Percentiles rank a stretch among this genome's conserved stretches.
Evolutionary conservation across 2,888 invertebrate genomes (phyloP).

Genomic region (Hypomecis atomaria): DNA sequence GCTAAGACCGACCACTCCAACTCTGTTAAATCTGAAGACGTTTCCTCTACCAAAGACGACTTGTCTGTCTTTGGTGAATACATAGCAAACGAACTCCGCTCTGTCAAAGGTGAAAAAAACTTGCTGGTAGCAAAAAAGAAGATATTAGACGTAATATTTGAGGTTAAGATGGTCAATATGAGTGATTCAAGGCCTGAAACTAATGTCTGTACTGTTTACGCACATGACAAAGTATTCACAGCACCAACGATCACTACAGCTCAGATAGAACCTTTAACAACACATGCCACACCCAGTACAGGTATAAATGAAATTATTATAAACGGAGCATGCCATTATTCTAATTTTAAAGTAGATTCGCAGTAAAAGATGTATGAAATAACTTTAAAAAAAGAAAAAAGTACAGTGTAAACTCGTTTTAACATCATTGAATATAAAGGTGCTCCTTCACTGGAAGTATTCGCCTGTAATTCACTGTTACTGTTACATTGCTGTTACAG

Average conservation of each 20-base stretch:
- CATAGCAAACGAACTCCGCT: conserved; percentile 84
- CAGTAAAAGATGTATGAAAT: conserved; percentile 60
- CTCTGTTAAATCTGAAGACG: conserved; percentile 58
- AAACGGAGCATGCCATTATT: conserved; percentile 71
- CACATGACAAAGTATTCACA: conserved; percentile 64
- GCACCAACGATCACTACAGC: conserved; percentile 63
- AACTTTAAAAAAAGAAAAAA: neutral
- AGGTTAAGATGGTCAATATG: conserved; percentile 85
- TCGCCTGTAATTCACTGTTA: too few relatives aligned
- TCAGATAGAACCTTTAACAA: conserved; percentile 66
- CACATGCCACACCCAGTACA: conserved; percentile 65
- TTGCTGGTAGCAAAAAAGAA: conserved; percentile 84
- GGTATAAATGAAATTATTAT: conserved; percentile 77
- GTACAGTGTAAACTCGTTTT: neutral
- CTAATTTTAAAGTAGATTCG: conserved; percentile 75
- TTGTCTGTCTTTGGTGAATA: conserved; percentile 86
- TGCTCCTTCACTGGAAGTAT: too few relatives aligned
- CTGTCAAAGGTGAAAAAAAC: conserved; percentile 82
- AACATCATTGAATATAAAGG: too few relatives aligned
- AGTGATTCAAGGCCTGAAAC: conserved; percentile 66
- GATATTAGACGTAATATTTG: conserved; percentile 85
- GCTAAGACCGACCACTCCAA: conserved; percentile 56
- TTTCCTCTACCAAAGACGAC: conserved; percentile 74
- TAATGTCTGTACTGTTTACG: conserved; percentile 59
- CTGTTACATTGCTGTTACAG: too few relatives aligned